Evolutionary conservation across 1,140 invertebrate species (phyloP), one percentile per base, ranked within the genome.

Genomic region (Drosophila parvula): DNA sequence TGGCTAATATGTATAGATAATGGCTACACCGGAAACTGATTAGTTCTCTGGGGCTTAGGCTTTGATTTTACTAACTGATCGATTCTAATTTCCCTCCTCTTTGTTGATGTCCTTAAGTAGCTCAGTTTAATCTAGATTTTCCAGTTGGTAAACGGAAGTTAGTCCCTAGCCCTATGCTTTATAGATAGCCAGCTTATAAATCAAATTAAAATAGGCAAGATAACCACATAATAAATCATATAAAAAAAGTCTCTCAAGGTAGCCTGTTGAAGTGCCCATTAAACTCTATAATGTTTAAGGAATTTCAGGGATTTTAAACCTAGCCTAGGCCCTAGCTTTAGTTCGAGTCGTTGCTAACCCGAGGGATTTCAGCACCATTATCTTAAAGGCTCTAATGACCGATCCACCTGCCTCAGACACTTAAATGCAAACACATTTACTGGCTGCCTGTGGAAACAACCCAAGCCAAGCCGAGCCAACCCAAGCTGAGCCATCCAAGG

Each of bases 391-490:
- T 36, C 27, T 47, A 38, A 62, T 63, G 44, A 62, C 58, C 63
- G 27, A 32, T 56, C 59, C 48, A 53, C 62, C 67, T 70, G 67
- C 45, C 67, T 43, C 47, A 56, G 34, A 44, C 30, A 55, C 62
- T 38, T 67, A 62, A 67, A 28, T 67, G 59, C 59, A 63, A 63
- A 63, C 34, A 63, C 59, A 65, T 45, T 62, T 53, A 53, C 32
- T 12, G n/a, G 7, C 10, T 61, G 34, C 22, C 62, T 28, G 6
- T 38, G 27, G 18, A 55, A 43, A 28, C 32, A 53, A 38, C 12
- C 28, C 30, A 22, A 22, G n/a, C n/a, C n/a, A n/a, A n/a, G n/a
- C n/a, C 22, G 22, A n/a, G n/a, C n/a, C 22, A 22, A 2, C 22
- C 22, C 22, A 22, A 22, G 22, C 22, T 3, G 3, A 22, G 22